A percentile compares a stretch with the other conserved stretches of the same genome.
Conservation (phyloP, 2,888 invertebrate genomes). For the Ctena decussata region DNA sequence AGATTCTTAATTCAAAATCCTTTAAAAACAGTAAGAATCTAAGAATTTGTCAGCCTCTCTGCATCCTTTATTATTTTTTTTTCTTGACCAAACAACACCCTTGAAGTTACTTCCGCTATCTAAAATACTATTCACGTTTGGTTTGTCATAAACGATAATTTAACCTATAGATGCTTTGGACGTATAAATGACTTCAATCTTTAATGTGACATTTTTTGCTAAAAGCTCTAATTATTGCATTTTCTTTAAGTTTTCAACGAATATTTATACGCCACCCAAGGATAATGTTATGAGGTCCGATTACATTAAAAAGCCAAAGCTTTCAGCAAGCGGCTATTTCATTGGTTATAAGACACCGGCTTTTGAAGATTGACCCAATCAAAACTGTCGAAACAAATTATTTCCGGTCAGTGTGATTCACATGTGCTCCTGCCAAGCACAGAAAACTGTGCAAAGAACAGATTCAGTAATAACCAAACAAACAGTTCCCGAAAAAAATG, state of each 20-base stretch:
- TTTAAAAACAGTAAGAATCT: neutral
- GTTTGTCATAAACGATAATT: neutral
- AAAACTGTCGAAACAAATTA: neutral
- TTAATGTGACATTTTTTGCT: neutral
- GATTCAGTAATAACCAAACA: too few species aligned
- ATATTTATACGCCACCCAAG: neutral
- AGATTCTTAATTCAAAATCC: neutral
- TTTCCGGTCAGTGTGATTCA: conserved; percentile 17
- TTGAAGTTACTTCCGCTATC: neutral
- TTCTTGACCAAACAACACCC: conserved; percentile 32
- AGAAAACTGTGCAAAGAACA: too few species aligned
- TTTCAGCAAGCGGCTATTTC: neutral
- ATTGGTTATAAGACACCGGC: conserved; percentile 9
- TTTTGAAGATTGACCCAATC: neutral
- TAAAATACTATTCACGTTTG: neutral
- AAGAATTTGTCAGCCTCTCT: neutral
- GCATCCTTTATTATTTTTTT: neutral
- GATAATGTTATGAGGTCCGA: neutral
- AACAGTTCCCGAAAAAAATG: too few species aligned
- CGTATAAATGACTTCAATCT: neutral
- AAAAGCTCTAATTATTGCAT: neutral
- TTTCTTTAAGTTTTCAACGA: neutral
- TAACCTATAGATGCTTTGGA: neutral
- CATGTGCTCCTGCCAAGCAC: too few species aligned
- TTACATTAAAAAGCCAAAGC: neutral